Evolutionary conservation across 2,797 vertebrate species (phyloP), one percentile per base, ranked within the genome.

Genomic region (Poeciliopsis turneri): DNA sequence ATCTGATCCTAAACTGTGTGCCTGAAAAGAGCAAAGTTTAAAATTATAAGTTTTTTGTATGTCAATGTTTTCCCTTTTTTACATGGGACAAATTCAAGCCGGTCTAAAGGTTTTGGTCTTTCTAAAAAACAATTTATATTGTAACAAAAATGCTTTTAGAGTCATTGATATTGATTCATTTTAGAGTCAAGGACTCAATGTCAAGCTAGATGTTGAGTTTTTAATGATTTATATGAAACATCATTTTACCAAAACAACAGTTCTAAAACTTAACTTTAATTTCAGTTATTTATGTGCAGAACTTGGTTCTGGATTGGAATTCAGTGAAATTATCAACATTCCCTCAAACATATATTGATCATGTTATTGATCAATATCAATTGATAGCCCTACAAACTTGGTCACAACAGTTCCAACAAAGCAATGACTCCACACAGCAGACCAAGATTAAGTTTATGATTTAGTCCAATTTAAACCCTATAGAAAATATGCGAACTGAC

Each of bases 1-100:
- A 82, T 81, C 81, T 79, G 69, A 84, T 82, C 49, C 8, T 71
- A 76, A 76, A 69, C 10, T 39, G 47, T n/a, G 78, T 16, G 74
- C 69, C 36, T 80, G 36, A 47, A 78, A 79, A 84, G 13, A 77
- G 72, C 46, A 78, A 6, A 78, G 57, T 66, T 76, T 41, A 71
- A n/a, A 57, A 80, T 86, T 74, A 66, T 20, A 45, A 18, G 20
- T 20, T 72, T 77, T 61, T 33, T 49, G 78, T 75, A 20, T 49
- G 15, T 82, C 25, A 70, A 43, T 10, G 68, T 45, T 45, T 45
- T 45, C 3, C 2, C n/a, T 45, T 28, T 70, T 87, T 30, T 82
- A 39, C 28, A 69, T 79, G 39, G 86, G 82, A 79, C 28, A 76
- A 4, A 16, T 30, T 0, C 1, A 77, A 85, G 53, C 9, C 41